Evolutionary conservation across 2,113 vertebrate genomes (phyloP).

Genomic region (Hystrix cristata): DNA sequence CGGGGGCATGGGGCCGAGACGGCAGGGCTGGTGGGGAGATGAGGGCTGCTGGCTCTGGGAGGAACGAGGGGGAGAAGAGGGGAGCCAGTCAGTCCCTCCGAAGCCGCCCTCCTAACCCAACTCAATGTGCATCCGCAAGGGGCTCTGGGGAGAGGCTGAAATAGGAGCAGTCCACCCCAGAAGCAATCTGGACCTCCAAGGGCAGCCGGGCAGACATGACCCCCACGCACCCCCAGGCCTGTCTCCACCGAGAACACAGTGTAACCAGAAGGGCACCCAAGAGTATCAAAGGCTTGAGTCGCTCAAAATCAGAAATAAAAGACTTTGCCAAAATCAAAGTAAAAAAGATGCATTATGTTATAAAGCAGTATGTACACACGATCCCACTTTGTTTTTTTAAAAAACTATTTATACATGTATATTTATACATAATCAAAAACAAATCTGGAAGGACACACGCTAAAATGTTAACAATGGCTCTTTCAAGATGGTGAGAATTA

Average conservation of each 20-base stretch:
- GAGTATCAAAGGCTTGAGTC: not conserved
- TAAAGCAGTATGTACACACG: not conserved
- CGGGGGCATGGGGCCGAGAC: slow-evolving; percentile 76
- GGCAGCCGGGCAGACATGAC: not conserved
- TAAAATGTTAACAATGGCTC: slow-evolving; percentile 38
- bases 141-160: not conserved
- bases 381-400: slow-evolving; percentile 52
- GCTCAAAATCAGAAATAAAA: slow-evolving; percentile 18
- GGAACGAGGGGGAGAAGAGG: not conserved
- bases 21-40: not conserved
- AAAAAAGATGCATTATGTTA: not conserved
- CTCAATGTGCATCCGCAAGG: not conserved
- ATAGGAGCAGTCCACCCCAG: not conserved
- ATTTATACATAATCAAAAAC: slow-evolving; percentile 63
- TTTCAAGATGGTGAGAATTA: slow-evolving; percentile 11
- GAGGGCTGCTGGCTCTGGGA: slow-evolving; percentile 44
- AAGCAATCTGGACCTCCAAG: not conserved
- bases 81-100: not conserved
- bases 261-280: not conserved
- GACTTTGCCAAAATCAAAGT: not conserved
- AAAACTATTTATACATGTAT: slow-evolving; percentile 49
- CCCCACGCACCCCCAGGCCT: not conserved
- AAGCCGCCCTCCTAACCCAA: not conserved
- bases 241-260: not conserved
- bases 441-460: slow-evolving; percentile 58